A percentile compares a stretch with the other conserved stretches of the same genome.
Conservation (phyloP, 2,888 invertebrate species). For the Erebia epiphron region DNA sequence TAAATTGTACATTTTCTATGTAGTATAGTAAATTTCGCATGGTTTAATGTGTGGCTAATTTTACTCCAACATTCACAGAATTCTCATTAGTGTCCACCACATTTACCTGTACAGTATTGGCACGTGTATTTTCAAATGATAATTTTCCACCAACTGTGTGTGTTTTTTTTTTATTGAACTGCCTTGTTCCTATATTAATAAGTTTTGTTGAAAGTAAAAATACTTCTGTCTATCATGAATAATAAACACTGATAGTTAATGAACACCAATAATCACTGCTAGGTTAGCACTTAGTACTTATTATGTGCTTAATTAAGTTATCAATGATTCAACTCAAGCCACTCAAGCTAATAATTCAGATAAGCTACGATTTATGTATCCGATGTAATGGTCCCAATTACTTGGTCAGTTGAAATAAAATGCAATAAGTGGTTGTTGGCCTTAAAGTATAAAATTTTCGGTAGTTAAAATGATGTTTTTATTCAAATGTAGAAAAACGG, state of each 20-base stretch:
- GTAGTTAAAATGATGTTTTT: slow-evolving; percentile 3
- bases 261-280: too few relatives aligned
- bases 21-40: slow-evolving; percentile 16
- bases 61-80: slow-evolving; percentile 56
- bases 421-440: background rate
- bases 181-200: background rate
- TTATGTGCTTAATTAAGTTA: too few relatives aligned
- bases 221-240: too few relatives aligned
- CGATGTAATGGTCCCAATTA: too few relatives aligned
- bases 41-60: slow-evolving; percentile 56
- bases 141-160: slow-evolving; percentile 23
- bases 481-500: slow-evolving; percentile 3
- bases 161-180: background rate
- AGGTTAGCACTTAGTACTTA: too few relatives aligned
- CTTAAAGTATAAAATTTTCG: background rate
- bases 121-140: slow-evolving; percentile 56
- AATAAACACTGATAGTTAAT: too few relatives aligned
- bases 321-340: too few relatives aligned
- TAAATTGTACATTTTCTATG: background rate
- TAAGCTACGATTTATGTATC: too few relatives aligned
- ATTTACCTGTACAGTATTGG: slow-evolving; percentile 63
- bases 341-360: too few relatives aligned
- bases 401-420: background rate
- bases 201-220: too few relatives aligned
- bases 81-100: slow-evolving; percentile 72